phyloP scores from a whole-genome alignment of 2,888 invertebrate species.

The Chrysolina oricalcia region DNA sequence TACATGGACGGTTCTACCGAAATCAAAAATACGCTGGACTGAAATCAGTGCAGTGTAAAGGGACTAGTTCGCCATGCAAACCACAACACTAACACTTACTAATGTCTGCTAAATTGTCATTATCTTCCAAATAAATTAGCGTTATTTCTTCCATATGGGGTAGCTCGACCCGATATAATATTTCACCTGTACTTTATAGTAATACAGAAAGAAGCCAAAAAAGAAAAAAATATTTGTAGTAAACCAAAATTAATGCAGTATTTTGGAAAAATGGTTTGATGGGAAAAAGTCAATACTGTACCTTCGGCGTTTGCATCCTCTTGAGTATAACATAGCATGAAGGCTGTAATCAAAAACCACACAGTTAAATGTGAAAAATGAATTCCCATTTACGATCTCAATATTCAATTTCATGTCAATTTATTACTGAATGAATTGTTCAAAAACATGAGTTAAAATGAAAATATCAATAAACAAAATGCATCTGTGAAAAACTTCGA shows the following conservation, averaged over 20 bases:
- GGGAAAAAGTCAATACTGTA: constrained; percentile 72
- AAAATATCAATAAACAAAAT: neutral
- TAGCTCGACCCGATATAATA: constrained; percentile 94
- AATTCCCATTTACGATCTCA: neutral
- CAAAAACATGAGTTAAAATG: neutral
- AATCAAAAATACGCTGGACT: constrained; percentile 57
- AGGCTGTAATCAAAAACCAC: constrained; percentile 83
- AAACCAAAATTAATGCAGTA: constrained; percentile 53
- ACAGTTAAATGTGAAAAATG: constrained; percentile 25
- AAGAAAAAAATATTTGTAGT: constrained; percentile 71
- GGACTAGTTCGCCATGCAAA: constrained; percentile 70
- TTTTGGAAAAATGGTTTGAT: constrained; percentile 50
- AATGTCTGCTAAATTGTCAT: constrained; percentile 75
- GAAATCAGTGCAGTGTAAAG: constrained; percentile 57
- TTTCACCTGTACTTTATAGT: constrained; percentile 81
- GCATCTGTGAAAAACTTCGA: neutral
- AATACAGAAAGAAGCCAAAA: constrained; percentile 74
- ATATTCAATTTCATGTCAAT: constrained; percentile 17
- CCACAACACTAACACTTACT: constrained; percentile 82
- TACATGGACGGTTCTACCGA: constrained; percentile 30
- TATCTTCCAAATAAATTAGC: constrained; percentile 94
- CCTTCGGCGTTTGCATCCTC: constrained; percentile 93
- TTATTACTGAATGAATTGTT: neutral
- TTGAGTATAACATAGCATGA: constrained; percentile 96
- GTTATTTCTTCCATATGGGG: constrained; percentile 95